These are phyloP conservation scores for Misgurnus anguillicaudatus DNA, from an alignment of 2,113 vertebrate species.

Conservation along the genomic window DNA sequence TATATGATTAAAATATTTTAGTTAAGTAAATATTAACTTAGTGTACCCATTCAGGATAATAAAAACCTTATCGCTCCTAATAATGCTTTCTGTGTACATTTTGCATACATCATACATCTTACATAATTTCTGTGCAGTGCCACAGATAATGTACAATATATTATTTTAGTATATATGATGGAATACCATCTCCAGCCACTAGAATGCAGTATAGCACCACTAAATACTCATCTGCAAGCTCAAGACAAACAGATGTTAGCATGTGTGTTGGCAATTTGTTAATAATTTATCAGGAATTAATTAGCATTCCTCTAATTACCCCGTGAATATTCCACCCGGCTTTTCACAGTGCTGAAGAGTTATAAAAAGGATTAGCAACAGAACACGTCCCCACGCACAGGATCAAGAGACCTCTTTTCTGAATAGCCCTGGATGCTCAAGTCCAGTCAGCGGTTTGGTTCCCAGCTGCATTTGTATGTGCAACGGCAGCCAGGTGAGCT, in stretches of 20 bases:
- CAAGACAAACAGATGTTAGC: constrained; percentile 36
- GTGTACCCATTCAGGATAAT: too few relatives aligned
- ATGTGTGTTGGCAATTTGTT: constrained; percentile 45
- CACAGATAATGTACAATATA: background rate
- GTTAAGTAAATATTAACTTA: too few relatives aligned
- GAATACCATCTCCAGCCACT: constrained; percentile 22
- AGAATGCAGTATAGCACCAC: constrained; percentile 31
- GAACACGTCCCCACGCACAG: background rate
- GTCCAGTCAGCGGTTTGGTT: constrained; percentile 14
- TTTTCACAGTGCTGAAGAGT: constrained; percentile 19
- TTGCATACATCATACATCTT: too few relatives aligned
- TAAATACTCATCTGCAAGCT: background rate
- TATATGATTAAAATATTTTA: too few relatives aligned
- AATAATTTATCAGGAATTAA: constrained; percentile 53
- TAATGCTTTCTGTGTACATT: too few relatives aligned
- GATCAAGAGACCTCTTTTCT: constrained; percentile 30
- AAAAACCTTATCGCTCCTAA: too few relatives aligned
- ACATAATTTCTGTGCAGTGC: too few relatives aligned
- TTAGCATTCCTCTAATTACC: constrained; percentile 47
- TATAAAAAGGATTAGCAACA: constrained; percentile 35
- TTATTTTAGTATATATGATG: background rate
- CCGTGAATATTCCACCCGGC: constrained; percentile 44
- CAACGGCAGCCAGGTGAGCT: constrained; percentile 11
- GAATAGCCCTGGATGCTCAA: background rate
- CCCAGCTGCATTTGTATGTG: constrained; percentile 19